Evolutionary conservation across 2,888 invertebrate genomes (phyloP).

Genomic region (Ellobium chinense): DNA sequence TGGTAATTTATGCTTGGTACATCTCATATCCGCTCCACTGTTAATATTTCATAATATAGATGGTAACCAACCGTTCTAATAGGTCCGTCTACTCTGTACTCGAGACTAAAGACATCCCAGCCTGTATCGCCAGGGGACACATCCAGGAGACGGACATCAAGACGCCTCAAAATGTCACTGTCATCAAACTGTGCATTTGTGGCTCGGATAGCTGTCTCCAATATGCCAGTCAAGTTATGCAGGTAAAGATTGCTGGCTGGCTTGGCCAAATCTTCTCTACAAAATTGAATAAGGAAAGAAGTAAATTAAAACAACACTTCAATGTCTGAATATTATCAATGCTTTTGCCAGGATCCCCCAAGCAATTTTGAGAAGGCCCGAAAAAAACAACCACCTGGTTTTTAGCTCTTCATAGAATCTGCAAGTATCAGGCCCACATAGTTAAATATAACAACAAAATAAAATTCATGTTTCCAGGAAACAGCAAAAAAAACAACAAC

Average conservation of each 20-base stretch:
- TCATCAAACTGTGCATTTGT: slow-evolving; percentile 97
- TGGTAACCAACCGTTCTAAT: slow-evolving; percentile 88
- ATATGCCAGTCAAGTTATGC: slow-evolving; percentile 86
- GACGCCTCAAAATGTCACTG: slow-evolving; percentile 88
- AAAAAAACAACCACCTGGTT: too few relatives aligned
- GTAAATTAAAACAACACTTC: not conserved
- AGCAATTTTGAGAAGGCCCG: too few relatives aligned
- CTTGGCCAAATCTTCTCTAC: slow-evolving; percentile 91
- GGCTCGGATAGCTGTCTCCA: slow-evolving; percentile 83
- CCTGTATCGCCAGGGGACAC: slow-evolving; percentile 86
- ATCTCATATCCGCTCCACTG: too few relatives aligned
- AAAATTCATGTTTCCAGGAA: too few relatives aligned
- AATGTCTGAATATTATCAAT: not conserved
- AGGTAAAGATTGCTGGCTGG: slow-evolving; percentile 91
- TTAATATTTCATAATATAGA: too few relatives aligned
- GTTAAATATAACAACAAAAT: too few relatives aligned
- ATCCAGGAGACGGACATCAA: slow-evolving; percentile 89
- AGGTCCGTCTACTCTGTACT: slow-evolving; percentile 93
- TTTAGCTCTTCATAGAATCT: too few relatives aligned
- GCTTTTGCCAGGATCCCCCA: not conserved
- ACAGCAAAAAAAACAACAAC: too few relatives aligned
- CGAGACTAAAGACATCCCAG: slow-evolving; percentile 93
- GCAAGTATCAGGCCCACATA: too few relatives aligned
- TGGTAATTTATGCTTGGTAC: too few relatives aligned
- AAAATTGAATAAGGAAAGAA: not conserved